These are phyloP conservation scores for Xenus cinereus DNA, from an alignment of 2,113 vertebrate species.

Conservation along the genomic window DNA sequence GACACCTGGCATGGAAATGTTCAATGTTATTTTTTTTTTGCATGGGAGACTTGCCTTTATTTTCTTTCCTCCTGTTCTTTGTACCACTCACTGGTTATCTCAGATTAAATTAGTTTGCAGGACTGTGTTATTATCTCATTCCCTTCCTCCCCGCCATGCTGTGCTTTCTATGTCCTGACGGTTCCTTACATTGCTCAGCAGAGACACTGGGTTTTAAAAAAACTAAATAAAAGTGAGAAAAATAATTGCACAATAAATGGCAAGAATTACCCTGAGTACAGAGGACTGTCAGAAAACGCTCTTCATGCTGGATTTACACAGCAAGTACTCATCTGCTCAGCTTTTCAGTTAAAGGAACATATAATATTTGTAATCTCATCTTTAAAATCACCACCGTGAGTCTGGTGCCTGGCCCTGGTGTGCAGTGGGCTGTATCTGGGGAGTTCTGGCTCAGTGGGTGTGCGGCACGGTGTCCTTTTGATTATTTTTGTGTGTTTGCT, in stretches of 20 bases:
- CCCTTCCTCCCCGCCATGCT: background rate
- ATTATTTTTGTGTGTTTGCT: conserved; percentile 47
- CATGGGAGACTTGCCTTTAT: background rate
- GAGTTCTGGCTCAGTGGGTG: conserved; percentile 9
- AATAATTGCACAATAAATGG: conserved; percentile 28
- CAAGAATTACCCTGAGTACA: background rate
- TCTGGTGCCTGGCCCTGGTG: background rate
- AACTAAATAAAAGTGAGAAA: background rate
- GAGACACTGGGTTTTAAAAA: background rate
- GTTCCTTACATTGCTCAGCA: background rate
- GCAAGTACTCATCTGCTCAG: conserved; percentile 10
- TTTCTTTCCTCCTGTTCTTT: background rate
- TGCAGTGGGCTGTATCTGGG: background rate
- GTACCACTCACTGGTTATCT: background rate
- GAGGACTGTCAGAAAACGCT: background rate
- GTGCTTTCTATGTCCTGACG: background rate
- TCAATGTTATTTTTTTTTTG: background rate
- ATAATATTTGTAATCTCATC: background rate
- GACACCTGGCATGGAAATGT: background rate
- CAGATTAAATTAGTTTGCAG: conserved; percentile 4
- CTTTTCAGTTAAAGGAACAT: background rate
- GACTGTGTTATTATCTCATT: background rate
- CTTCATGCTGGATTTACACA: conserved; percentile 23
- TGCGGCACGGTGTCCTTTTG: background rate
- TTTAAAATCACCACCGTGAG: background rate